Evolutionary conservation across 2,797 vertebrate genomes (phyloP).

Genomic region (Perodicticus potto): DNA sequence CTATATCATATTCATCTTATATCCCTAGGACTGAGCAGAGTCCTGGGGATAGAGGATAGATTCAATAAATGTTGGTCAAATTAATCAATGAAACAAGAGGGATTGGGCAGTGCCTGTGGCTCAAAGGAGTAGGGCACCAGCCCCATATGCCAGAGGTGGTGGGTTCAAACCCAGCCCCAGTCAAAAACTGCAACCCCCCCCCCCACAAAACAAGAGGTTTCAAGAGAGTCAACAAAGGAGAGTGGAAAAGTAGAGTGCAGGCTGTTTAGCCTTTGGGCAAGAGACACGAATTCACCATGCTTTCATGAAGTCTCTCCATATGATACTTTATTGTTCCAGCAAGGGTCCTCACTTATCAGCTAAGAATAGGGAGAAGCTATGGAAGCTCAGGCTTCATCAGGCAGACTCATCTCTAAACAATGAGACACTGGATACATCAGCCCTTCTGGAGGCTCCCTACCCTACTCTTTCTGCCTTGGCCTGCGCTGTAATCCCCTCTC

Average conservation of each 20-base stretch:
- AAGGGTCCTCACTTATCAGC: neutral
- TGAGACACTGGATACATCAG: neutral
- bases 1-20: neutral
- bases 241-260: neutral
- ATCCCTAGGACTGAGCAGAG: neutral
- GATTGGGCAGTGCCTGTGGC: neutral
- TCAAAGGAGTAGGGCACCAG: too few relatives aligned
- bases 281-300: neutral
- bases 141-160: too few relatives aligned
- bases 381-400: neutral
- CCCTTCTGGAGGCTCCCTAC: neutral
- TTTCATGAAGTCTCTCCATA: neutral
- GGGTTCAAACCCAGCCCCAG: too few relatives aligned
- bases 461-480: too few relatives aligned
- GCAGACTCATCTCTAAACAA: rapidly evolving
- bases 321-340: neutral
- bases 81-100: neutral
- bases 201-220: neutral
- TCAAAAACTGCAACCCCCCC: too few relatives aligned
- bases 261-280: neutral
- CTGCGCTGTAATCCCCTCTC: neutral
- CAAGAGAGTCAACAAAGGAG: neutral
- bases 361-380: neutral
- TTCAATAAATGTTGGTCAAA: neutral
- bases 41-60: neutral